phyloP scores from a whole-genome alignment of 2,797 vertebrate genomes.

The Alectoris magna region DNA sequence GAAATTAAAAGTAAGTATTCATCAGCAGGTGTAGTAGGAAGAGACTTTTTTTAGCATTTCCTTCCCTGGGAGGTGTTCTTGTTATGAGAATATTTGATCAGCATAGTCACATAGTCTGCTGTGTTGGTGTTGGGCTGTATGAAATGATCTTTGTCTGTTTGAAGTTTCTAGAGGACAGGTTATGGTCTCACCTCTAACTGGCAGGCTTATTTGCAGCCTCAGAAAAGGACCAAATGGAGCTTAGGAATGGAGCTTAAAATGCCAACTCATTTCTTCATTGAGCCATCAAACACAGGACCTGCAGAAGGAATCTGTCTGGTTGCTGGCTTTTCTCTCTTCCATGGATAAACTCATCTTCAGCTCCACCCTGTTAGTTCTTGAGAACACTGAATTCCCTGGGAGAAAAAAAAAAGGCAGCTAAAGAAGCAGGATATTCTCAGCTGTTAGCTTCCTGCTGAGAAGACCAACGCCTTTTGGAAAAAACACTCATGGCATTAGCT shows the following conservation, averaged over 20 bases:
- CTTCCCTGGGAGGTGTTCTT: not conserved
- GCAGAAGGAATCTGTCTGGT: not conserved
- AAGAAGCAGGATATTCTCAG: not conserved
- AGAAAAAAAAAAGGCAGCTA: not conserved
- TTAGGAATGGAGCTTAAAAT: not conserved
- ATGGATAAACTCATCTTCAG: not conserved
- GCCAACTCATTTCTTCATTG: not conserved
- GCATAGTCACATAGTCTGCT: not conserved
- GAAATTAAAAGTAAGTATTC: not conserved
- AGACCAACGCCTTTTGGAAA: not conserved
- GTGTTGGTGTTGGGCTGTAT: not conserved
- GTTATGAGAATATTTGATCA: not conserved
- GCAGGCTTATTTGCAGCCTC: not conserved
- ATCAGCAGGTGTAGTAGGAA: not conserved
- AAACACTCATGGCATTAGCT: not conserved
- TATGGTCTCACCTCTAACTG: not conserved
- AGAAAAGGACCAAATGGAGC: not conserved
- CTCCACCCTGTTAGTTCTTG: not conserved
- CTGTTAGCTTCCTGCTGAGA: not conserved
- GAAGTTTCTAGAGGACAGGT: not conserved
- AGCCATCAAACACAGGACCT: not conserved
- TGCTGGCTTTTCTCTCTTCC: not conserved
- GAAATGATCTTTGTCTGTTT: not conserved
- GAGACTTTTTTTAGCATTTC: not conserved
- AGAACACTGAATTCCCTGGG: not conserved